phyloP scores from a whole-genome alignment of 1,140 invertebrate species.

The Macrotrachela quadricornifera region DNA sequence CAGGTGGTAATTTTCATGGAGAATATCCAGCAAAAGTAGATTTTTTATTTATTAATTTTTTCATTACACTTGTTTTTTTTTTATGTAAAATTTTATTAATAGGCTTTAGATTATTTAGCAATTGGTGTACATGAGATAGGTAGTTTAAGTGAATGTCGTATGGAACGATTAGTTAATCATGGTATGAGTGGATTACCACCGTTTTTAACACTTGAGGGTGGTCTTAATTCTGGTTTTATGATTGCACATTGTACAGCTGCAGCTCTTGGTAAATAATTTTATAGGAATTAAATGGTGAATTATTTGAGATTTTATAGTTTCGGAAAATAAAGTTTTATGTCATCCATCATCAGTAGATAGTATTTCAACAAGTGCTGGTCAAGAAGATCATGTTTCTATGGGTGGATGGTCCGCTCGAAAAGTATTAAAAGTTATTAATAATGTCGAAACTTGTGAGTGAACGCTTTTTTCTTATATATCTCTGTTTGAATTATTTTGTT shows the following conservation, averaged over 20 bases:
- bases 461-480: neutral
- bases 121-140: slow-evolving; percentile 50
- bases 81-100: no score
- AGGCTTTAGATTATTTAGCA: slow-evolving; percentile 43
- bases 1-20: slow-evolving; percentile 46
- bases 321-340: slow-evolving; percentile 29
- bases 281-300: slow-evolving; percentile 48
- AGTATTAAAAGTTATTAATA: slow-evolving; percentile 40
- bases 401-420: slow-evolving; percentile 50
- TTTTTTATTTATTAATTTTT: no score
- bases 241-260: slow-evolving; percentile 51
- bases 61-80: no score
- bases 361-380: slow-evolving; percentile 47
- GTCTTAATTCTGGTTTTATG: slow-evolving; percentile 55
- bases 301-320: no score
- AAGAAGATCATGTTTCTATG: slow-evolving; percentile 57
- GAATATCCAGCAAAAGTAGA: slow-evolving; percentile 48
- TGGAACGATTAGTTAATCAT: slow-evolving; percentile 49
- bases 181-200: slow-evolving; percentile 43
- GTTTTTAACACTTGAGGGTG: slow-evolving; percentile 46
- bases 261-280: slow-evolving; percentile 14
- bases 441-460: slow-evolving; percentile 37
- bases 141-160: slow-evolving; percentile 47
- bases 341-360: slow-evolving; percentile 51
- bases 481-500: slow-evolving; percentile 1